Base-by-base conservation (phyloP, 2,797 vertebrate genomes). In the Florisuga fusca region DNA sequence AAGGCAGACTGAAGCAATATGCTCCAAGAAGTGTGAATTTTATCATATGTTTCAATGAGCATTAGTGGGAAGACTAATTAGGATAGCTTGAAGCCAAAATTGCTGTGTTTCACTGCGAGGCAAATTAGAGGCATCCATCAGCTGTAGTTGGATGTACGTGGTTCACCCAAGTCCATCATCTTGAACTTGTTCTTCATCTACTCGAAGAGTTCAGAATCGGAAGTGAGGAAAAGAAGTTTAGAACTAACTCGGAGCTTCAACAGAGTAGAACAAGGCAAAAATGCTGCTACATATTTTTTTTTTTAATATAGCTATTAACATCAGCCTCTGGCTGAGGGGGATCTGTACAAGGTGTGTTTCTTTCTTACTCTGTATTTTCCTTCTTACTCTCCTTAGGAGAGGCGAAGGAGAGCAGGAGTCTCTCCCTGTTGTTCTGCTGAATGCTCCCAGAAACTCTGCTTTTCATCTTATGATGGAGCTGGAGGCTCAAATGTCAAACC, bases 1-100 rank as follows among this genome's bases (percentile, higher is more conserved):
- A 46, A 73, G 59, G 67, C 89, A 96, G 89, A 93, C 62, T 66
- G 87, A 50, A 94, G 93, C 90, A 95, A 87, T 95, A 87, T 93
- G 91, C 72, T 93, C 21, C 6, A 48, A 53, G 46, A 73, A 61
- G 90, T 92, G 88, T 95, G 90, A 85, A 87, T 84, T 91, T 91
- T 66, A 66, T 90, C 90, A n/a, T 88, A 87, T 88, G 69, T 94
- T 94, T 87, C 66, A 41, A n/a, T 71, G 54, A 90, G 71, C 5
- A 0, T 91, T 95, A 81, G 93, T 94, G 55, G 66, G 85, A 88
- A 87, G 45, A 61, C 48, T 94, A 84, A 95, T 96, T 96, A 84
- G 84, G 64, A 85, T 38, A 87, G 69, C 46, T 91, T 94, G 87
- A 95, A 95, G 91, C 61, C 84, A 91, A 73, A 94, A 90, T 89